Base-by-base conservation (phyloP, 1,140 invertebrate genomes). In the Hirudo medicinalis region DNA sequence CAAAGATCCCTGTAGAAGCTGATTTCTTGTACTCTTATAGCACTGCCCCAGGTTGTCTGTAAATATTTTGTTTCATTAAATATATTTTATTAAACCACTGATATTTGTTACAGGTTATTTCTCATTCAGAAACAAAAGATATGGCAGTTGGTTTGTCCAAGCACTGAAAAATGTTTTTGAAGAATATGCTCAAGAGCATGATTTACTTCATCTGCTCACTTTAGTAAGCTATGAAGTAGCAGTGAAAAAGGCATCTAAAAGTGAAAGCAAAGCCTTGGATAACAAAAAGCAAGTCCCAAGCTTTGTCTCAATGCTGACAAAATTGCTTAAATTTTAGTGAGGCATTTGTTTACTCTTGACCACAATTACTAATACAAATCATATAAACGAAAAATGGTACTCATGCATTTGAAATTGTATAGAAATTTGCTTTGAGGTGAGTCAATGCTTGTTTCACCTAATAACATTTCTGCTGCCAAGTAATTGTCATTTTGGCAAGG, bases 261-360 rank as follows among this genome's bases (percentile, higher is more conserved):
- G 89, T 6, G 87, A 87, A 71, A 86, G 87, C 73, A 82, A 86
- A 0, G 84, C 85, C 17, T 94, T 95, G 91, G 90, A 94, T 80
- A 86, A 88, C 70, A 91, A 94, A 79, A 97, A 96, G 80, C 94
- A 97, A 83, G 91, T 96, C 75, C 93, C 94, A 2, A 95, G 90
- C 78, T 88, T 95, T 63, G 92, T 91, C 0, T 90, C 89, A 43
- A 96, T 94, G 89, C 83, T 97, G 5, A 96, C 93, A 36, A 87
- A 94, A 49, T 49, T 49, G 15, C 43, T 49, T 17, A 49, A 49
- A 17, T 49, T 49, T 49, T 1, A 11, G 0, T 49, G 43, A 49
- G 43, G 43, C 0, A 9, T 3, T 36, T 36, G 32, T 6, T 36
- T 36, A 36, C 32, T 36, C 32, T 36, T 36, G 2, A 2, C 32